Conservation (phyloP, 2,888 invertebrate species). For the Hydraecia micacea region DNA sequence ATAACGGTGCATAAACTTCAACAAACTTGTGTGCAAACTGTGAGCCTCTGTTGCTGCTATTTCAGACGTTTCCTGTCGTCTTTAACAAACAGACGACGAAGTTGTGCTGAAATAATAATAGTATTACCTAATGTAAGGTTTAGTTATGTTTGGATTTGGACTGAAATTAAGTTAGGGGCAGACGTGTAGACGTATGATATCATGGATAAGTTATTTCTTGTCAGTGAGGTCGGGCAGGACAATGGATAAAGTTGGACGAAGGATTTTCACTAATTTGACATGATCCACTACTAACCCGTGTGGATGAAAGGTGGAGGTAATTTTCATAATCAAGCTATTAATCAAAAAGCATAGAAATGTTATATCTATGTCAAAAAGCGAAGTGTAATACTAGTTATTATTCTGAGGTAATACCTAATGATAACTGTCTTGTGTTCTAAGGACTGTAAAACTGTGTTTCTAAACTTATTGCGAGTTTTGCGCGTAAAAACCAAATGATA, state of each 20-base stretch:
- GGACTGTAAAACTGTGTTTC: not conserved
- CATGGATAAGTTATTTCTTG: not conserved
- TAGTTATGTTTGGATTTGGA: not conserved
- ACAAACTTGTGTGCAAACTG: slow-evolving; percentile 28
- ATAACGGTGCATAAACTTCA: slow-evolving; percentile 25
- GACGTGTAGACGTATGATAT: not conserved
- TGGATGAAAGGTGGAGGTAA: not conserved
- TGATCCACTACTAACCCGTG: not conserved
- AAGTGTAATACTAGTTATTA: too few species aligned
- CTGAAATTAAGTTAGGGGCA: not conserved
- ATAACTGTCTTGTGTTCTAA: not conserved
- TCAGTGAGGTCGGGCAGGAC: not conserved
- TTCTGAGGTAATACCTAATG: not conserved
- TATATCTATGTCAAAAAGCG: too few species aligned
- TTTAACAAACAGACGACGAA: not conserved
- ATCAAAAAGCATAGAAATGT: too few species aligned
- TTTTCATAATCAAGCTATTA: not conserved
- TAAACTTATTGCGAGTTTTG: not conserved
- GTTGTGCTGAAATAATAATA: not conserved
- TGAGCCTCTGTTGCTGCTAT: slow-evolving; percentile 17
- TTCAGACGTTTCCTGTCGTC: slow-evolving; percentile 3
- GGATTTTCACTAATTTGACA: not conserved
- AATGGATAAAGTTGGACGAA: not conserved
- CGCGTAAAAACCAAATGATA: too few species aligned
- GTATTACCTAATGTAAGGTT: not conserved